Percentiles rank a stretch among this genome's conserved stretches.
Conservation (phyloP, 2,888 invertebrate species). For the Tenthredo scrophulariae region DNA sequence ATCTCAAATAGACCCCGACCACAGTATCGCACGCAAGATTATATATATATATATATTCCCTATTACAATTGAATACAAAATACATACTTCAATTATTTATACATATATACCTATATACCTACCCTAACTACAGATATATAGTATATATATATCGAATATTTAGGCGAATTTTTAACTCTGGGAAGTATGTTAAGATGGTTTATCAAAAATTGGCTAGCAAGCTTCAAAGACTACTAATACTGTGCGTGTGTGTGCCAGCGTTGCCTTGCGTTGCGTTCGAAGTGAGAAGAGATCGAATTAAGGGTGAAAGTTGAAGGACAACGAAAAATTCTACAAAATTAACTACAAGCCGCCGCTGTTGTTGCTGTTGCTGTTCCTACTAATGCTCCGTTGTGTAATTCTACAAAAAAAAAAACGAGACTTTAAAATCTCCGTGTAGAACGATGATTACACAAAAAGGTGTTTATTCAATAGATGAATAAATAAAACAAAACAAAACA, state of each 20-base stretch:
- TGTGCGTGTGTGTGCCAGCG: not conserved
- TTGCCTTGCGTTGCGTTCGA: not conserved
- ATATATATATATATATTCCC: constrained; percentile 65
- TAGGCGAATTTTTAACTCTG: constrained; percentile 74
- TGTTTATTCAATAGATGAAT: not conserved
- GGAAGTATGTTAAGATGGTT: constrained; percentile 74
- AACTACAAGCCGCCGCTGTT: not conserved
- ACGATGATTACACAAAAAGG: not conserved
- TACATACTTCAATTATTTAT: constrained; percentile 18
- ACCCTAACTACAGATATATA: not conserved
- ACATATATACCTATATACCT: constrained; percentile 1
- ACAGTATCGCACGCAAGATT: constrained; percentile 73
- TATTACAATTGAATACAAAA: constrained; percentile 14
- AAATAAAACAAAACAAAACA: not conserved
- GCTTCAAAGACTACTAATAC: constrained; percentile 59
- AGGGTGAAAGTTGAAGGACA: constrained; percentile 5
- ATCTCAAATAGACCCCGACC: constrained; percentile 55
- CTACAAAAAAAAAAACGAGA: not conserved
- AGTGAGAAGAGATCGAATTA: not conserved
- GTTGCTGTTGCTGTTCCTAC: not conserved
- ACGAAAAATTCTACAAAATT: not conserved
- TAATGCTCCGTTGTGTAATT: no score
- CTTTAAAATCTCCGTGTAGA: not conserved
- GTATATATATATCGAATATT: constrained; percentile 7
- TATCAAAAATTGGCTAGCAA: constrained; percentile 76